A percentile compares a stretch with the other conserved stretches of the same genome.
These are phyloP conservation scores for Actinopyga echinites DNA, from an alignment of 53 echinoderm and acorn worm genomes.

Conservation along the genomic window DNA sequence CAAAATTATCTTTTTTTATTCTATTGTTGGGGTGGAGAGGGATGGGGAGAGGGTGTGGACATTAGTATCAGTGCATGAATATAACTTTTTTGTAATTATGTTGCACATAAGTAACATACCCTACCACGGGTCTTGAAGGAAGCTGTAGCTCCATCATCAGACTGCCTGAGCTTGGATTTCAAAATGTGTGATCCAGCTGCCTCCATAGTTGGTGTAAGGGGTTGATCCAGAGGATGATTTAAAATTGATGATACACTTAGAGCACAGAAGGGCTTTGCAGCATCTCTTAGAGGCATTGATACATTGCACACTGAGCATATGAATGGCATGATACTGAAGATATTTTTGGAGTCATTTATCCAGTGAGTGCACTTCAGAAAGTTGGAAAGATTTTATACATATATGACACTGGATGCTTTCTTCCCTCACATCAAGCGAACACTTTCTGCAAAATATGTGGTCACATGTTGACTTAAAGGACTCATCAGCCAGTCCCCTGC, in stretches of 20 bases:
- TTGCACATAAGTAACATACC: not conserved
- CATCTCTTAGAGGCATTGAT: not conserved
- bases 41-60: too few species aligned
- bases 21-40: too few species aligned
- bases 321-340: not conserved
- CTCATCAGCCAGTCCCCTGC: not conserved
- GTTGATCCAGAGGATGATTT: not conserved
- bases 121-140: slow-evolving; percentile 1
- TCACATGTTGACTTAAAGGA: not conserved
- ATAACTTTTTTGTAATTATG: not conserved
- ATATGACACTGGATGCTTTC: not conserved
- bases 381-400: not conserved
- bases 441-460: not conserved
- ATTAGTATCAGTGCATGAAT: too few species aligned
- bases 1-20: too few species aligned
- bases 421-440: not conserved
- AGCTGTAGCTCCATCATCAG: slow-evolving; percentile 3
- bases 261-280: not conserved
- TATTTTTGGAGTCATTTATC: not conserved
- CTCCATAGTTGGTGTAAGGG: not conserved
- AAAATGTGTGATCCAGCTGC: not conserved
- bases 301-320: not conserved
- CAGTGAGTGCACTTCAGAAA: not conserved
- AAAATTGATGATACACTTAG: not conserved
- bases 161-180: slow-evolving; percentile 1